phyloP scores from a whole-genome alignment of 2,888 invertebrate genomes.

The Acronicta psi region DNA sequence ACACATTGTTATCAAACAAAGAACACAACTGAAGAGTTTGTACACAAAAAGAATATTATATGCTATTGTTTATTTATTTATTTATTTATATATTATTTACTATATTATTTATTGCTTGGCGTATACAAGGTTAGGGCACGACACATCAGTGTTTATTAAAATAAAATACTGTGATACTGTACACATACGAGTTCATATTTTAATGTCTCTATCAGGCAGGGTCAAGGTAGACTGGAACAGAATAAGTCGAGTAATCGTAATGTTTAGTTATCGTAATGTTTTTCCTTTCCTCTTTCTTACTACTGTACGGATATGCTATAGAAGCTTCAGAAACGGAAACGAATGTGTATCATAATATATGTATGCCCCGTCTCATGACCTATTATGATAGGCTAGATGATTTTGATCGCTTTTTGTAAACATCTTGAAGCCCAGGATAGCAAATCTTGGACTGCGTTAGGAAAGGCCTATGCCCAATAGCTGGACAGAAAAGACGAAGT shows the following conservation, averaged over 20 bases:
- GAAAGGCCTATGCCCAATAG: no score
- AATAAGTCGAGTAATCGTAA: slow-evolving; percentile 5
- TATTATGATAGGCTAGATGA: no score
- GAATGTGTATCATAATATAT: no score
- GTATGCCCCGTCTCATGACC: no score
- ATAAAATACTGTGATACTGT: neutral
- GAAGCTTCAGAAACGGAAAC: no score
- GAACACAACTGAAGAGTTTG: slow-evolving; percentile 38
- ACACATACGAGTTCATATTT: slow-evolving; percentile 14
- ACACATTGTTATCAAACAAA: slow-evolving; percentile 69
- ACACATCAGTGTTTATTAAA: slow-evolving; percentile 4
- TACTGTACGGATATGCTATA: slow-evolving; percentile 1
- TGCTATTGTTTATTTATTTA: no score
- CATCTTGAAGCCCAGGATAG: no score
- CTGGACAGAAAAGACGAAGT: no score
- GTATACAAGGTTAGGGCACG: neutral
- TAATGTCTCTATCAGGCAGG: slow-evolving; percentile 20
- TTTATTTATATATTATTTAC: no score
- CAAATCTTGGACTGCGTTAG: no score
- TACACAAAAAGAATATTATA: slow-evolving; percentile 13
- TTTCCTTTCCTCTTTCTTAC: slow-evolving; percentile 12
- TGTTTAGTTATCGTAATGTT: no score
- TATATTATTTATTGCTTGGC: neutral
- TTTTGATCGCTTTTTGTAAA: no score
- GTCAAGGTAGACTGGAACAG: slow-evolving; percentile 34